Conservation (phyloP, 1,140 invertebrate genomes). For the Eurosta solidaginis region DNA sequence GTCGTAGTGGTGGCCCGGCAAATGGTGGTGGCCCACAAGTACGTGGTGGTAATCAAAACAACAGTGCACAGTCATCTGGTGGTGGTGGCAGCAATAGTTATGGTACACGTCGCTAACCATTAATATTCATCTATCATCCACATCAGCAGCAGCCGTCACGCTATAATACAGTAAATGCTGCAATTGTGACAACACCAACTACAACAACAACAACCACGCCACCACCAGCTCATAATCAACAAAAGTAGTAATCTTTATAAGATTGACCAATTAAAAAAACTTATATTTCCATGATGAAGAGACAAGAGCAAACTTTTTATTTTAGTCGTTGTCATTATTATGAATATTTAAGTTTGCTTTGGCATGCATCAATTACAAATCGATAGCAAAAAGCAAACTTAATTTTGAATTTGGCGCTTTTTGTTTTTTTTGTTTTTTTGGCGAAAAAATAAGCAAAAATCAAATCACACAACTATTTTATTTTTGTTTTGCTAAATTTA, state of each 20-base stretch:
- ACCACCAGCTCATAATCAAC: constrained; percentile 34
- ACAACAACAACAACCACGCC: constrained; percentile 37
- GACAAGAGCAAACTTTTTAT: not conserved
- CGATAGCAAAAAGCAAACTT: not conserved
- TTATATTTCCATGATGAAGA: not conserved
- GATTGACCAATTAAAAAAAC: not conserved
- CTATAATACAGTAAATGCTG: constrained; percentile 1
- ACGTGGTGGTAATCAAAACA: constrained; percentile 37
- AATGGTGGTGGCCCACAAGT: constrained; percentile 40
- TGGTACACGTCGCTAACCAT: constrained; percentile 53
- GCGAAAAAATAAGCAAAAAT: not conserved
- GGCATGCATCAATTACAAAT: not conserved
- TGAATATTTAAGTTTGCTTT: not conserved
- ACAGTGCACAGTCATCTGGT: constrained; percentile 42
- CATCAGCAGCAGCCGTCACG: constrained; percentile 34
- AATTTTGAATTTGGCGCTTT: not conserved
- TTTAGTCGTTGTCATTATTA: constrained; percentile 13
- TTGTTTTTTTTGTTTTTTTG: too few species aligned
- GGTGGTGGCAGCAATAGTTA: constrained; percentile 46
- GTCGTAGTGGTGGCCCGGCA: constrained; percentile 46
- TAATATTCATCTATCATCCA: constrained; percentile 37
- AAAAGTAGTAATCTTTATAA: constrained; percentile 20
- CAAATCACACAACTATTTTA: not conserved
- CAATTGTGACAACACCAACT: constrained; percentile 34
- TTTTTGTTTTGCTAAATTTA: not conserved